Evolutionary conservation across 2,888 invertebrate genomes (phyloP).

Genomic region (Hirtodrosophila trivittata): DNA sequence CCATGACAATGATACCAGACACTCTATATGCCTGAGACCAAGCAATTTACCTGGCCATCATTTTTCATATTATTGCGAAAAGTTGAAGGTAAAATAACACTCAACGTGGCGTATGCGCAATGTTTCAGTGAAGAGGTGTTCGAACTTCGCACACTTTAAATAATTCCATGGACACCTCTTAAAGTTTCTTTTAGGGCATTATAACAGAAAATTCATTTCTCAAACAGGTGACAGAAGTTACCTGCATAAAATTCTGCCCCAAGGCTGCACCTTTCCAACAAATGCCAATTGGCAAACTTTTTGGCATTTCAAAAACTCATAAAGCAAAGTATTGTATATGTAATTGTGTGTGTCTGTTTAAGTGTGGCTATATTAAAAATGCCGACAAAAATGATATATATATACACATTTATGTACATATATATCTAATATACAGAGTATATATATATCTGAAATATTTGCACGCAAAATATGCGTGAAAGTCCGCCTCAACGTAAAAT

Average conservation of each 20-base stretch:
- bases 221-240: slow-evolving; percentile 49
- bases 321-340: slow-evolving; percentile 38
- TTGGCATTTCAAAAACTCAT: slow-evolving; percentile 57
- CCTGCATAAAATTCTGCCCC: slow-evolving; percentile 20
- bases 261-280: neutral
- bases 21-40: neutral
- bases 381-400: slow-evolving; percentile 18
- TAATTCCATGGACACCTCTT: slow-evolving; percentile 16
- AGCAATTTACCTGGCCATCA: slow-evolving; percentile 26
- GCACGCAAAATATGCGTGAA: slow-evolving; percentile 28
- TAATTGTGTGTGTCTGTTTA: slow-evolving; percentile 2
- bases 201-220: slow-evolving; percentile 56
- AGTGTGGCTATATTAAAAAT: slow-evolving; percentile 33
- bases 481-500: slow-evolving; percentile 22
- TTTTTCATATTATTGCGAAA: slow-evolving; percentile 61
- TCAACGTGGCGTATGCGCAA: slow-evolving; percentile 34
- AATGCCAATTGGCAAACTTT: slow-evolving; percentile 42
- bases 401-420: neutral
- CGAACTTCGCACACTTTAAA: slow-evolving; percentile 42
- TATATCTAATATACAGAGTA: neutral
- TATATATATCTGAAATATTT: slow-evolving; percentile 18
- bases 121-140: slow-evolving; percentile 16
- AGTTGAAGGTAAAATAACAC: slow-evolving; percentile 18
- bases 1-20: slow-evolving; percentile 60
- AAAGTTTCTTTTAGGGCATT: slow-evolving; percentile 36